phyloP scores from a whole-genome alignment of 2,888 invertebrate genomes.

The Clanis bilineata region DNA sequence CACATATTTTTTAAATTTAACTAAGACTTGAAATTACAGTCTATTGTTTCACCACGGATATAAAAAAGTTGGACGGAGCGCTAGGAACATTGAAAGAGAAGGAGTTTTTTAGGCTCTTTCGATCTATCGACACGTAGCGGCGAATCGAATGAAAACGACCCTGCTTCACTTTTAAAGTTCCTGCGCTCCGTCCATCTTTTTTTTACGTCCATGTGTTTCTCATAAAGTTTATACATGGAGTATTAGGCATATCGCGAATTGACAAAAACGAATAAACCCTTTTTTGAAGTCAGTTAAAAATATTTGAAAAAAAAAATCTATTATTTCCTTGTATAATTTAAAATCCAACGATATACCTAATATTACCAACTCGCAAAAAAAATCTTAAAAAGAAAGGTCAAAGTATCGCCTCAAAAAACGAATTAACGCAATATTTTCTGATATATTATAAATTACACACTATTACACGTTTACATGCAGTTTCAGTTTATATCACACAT shows the following conservation, averaged over 20 bases:
- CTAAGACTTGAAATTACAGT: conserved; percentile 1
- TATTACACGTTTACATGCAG: neutral
- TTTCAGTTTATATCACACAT: conserved; percentile 5
- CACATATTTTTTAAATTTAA: conserved; percentile 2
- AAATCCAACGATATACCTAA: neutral
- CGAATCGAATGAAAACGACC: too few species aligned
- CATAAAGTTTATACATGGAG: neutral
- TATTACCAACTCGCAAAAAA: neutral
- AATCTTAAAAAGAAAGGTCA: neutral
- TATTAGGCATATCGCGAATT: neutral
- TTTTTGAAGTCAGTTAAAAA: neutral
- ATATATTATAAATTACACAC: conserved; percentile 3
- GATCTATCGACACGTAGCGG: too few species aligned
- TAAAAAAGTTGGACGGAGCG: too few species aligned
- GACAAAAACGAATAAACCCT: neutral
- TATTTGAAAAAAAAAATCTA: neutral
- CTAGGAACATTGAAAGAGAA: too few species aligned
- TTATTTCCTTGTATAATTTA: neutral
- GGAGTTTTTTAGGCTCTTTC: too few species aligned
- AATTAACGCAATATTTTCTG: neutral
- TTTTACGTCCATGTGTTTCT: too few species aligned
- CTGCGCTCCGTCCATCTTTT: too few species aligned
- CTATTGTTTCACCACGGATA: conserved; percentile 8
- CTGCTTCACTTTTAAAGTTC: too few species aligned
- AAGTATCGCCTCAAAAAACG: neutral